Evolutionary conservation across 2,113 vertebrate genomes (phyloP), one percentile per base, ranked within the genome.

Genomic region (Sander vitreus): DNA sequence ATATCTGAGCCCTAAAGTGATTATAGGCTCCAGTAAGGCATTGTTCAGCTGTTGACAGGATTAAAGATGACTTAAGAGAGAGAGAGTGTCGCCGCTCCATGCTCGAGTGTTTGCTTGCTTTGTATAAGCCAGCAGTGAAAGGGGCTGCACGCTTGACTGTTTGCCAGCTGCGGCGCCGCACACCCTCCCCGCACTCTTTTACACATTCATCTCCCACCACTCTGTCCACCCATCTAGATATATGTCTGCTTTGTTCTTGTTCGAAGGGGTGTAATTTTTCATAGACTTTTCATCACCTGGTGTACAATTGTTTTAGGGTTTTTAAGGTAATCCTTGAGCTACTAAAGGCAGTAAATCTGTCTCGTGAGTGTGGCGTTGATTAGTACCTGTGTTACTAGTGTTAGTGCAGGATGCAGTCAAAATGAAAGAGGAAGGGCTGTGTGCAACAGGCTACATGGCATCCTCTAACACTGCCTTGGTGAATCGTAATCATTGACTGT

Each of bases 41-140:
- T 93, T 92, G 92, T 92, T 91, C 86, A 90, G 88, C 83, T 89
- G 88, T 66, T 93, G 93, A 94, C 90, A 89, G 90, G 90, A 94
- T 93, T 92, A 93, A 90, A 93, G 75, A 91, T 90, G 81, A 89
- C 83, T 92, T 80, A 23, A 80, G 51, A 66, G 78, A 48, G 68
- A 33, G 76, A 80, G 57, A 55, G 68, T 48, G 70, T 73, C 63
- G n/a, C 39, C 43, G 72, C 73, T 82, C 70, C 78, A 48, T 13
- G 59, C 77, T 80, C 19, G 23, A 92, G 70, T 87, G 79, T 88
- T 92, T 89, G 83, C 80, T 92, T 83, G 78, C 85, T 89, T 82
- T 89, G 76, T 87, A 8, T 73, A 48, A 92, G 79, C 89, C 76
- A 71, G 64, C 85, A 87, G 81, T 76, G 75, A 87, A 84, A 85